phyloP scores from a whole-genome alignment of 2,797 vertebrate genomes.

The Tachyglossus aculeatus region DNA sequence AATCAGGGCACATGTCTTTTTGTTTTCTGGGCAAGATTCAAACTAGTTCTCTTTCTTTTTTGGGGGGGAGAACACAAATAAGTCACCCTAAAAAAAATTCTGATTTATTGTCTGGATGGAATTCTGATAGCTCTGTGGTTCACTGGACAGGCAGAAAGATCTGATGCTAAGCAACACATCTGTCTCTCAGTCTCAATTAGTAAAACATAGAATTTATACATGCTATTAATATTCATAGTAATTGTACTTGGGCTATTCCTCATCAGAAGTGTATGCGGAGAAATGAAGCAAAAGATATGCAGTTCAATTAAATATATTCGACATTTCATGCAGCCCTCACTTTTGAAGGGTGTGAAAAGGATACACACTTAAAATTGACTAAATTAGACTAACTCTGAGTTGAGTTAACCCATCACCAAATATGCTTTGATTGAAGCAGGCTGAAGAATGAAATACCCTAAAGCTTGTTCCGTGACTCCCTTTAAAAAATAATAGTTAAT shows the following conservation, averaged over 20 bases:
- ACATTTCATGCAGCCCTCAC: slow-evolving; percentile 20
- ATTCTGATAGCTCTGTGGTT: slow-evolving; percentile 57
- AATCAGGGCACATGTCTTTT: slow-evolving; percentile 76
- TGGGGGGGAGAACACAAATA: slow-evolving; percentile 62
- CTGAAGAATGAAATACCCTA: slow-evolving; percentile 72
- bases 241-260: slow-evolving; percentile 53
- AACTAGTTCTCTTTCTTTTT: slow-evolving; percentile 65
- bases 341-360: slow-evolving; percentile 22
- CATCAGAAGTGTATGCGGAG: slow-evolving; percentile 15
- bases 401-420: slow-evolving; percentile 62
- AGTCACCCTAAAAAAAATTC: slow-evolving; percentile 63
- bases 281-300: slow-evolving; percentile 34
- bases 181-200: slow-evolving; percentile 67
- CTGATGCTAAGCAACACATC: slow-evolving; percentile 48
- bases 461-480: slow-evolving; percentile 61
- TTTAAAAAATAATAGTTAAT: slow-evolving; percentile 69
- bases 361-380: slow-evolving; percentile 59
- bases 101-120: slow-evolving; percentile 35
- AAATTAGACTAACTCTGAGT: slow-evolving; percentile 60
- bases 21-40: slow-evolving; percentile 68
- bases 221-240: slow-evolving; percentile 66
- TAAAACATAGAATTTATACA: slow-evolving; percentile 67
- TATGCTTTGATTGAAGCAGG: slow-evolving; percentile 69
- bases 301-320: slow-evolving; percentile 26
- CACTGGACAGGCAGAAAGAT: slow-evolving; percentile 56